These are phyloP conservation scores for Pogoniulus pusillus DNA, from an alignment of 2,797 vertebrate genomes.

Conservation along the genomic window DNA sequence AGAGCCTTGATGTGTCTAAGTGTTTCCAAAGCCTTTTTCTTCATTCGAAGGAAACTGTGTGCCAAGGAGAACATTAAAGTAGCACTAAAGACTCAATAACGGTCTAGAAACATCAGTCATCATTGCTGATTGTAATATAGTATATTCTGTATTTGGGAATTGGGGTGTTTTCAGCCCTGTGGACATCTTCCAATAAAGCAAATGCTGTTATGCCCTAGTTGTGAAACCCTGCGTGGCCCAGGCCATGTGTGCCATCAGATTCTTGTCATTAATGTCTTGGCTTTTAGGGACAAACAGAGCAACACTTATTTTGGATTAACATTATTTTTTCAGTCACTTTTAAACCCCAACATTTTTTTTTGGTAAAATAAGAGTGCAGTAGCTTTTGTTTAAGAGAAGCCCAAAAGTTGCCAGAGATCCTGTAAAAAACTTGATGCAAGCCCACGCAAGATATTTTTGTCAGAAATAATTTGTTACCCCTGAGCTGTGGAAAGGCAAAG, in stretches of 20 bases:
- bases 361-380: not conserved
- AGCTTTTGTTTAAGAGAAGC: not conserved
- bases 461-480: not conserved
- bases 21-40: not conserved
- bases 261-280: conserved; percentile 13
- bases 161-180: not conserved
- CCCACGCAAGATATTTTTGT: accelerated
- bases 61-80: not conserved
- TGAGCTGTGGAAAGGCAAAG: not conserved
- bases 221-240: not conserved
- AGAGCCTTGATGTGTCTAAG: not conserved
- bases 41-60: not conserved
- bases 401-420: not conserved
- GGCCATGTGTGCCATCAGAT: not conserved
- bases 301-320: not conserved
- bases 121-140: not conserved
- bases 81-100: not conserved
- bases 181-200: not conserved
- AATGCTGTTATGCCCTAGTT: not conserved
- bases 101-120: not conserved
- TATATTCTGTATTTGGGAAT: not conserved
- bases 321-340: conserved; percentile 7
- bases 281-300: not conserved
- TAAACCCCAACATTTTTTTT: not conserved
- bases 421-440: not conserved